A percentile compares a stretch with the other conserved stretches of the same genome.
Evolutionary conservation across 2,888 invertebrate genomes (phyloP).

Genomic region (Cantharis rustica): DNA sequence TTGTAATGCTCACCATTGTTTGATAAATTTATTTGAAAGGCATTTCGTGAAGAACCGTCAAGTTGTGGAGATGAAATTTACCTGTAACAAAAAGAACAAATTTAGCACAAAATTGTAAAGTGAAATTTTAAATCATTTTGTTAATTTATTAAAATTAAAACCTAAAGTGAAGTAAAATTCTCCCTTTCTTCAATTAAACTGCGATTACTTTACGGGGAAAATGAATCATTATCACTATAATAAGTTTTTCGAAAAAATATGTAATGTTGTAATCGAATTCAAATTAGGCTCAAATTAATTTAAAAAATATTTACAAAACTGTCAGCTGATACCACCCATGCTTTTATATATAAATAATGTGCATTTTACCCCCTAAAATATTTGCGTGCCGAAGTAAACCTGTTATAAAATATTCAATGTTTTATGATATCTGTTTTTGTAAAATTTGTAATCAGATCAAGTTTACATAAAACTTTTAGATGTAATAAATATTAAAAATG

Average conservation of each 20-base stretch:
- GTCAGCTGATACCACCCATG: background rate
- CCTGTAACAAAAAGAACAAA: background rate
- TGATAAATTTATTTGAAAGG: background rate
- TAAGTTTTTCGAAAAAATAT: too few species aligned
- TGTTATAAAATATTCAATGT: background rate
- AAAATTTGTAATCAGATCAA: constrained; percentile 1
- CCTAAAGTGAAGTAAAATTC: background rate
- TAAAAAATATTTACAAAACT: background rate
- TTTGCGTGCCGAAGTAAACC: background rate
- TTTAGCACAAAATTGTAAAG: background rate
- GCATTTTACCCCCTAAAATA: background rate
- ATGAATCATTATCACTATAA: background rate
- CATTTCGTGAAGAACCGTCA: background rate
- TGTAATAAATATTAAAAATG: background rate
- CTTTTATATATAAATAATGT: background rate
- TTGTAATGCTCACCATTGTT: background rate
- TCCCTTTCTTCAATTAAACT: background rate
- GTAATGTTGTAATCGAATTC: background rate
- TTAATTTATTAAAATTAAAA: background rate
- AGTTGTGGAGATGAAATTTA: background rate
- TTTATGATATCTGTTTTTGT: background rate
- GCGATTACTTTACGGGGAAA: background rate
- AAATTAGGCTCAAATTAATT: background rate
- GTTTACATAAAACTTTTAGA: background rate
- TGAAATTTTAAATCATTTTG: background rate